Conservation (phyloP, 2,888 invertebrate genomes). For the Cyrtodaria siliqua region DNA sequence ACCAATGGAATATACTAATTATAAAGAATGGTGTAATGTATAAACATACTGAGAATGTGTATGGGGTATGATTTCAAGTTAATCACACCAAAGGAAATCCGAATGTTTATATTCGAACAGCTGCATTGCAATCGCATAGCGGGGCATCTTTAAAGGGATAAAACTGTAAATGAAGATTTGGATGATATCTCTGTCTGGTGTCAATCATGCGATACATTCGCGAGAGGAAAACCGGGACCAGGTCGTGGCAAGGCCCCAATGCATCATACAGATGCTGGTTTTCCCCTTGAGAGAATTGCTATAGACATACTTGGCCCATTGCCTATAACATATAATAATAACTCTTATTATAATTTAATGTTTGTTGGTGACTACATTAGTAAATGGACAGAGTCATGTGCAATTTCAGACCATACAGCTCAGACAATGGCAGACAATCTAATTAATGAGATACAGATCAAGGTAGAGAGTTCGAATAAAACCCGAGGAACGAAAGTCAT, state of each 20-base stretch:
- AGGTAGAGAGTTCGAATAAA: slow-evolving; percentile 63
- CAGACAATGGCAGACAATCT: slow-evolving; percentile 57
- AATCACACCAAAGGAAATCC: too few relatives aligned
- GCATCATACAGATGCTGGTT: too few relatives aligned
- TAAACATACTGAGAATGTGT: neutral
- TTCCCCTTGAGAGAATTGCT: too few relatives aligned
- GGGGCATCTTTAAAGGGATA: slow-evolving; percentile 57
- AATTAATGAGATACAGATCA: slow-evolving; percentile 56
- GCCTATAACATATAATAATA: slow-evolving; percentile 1
- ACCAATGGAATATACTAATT: too few relatives aligned
- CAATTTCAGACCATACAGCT: slow-evolving; percentile 51
- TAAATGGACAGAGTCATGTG: slow-evolving; percentile 51
- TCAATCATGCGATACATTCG: slow-evolving; percentile 46
- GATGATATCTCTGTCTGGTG: slow-evolving; percentile 49
- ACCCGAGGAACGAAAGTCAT: too few relatives aligned
- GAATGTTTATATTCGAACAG: too few relatives aligned
- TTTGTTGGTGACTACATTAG: slow-evolving; percentile 63
- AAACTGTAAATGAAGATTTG: slow-evolving; percentile 43
- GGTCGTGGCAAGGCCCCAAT: slow-evolving; percentile 18
- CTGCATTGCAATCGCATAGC: too few relatives aligned
- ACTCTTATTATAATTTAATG: slow-evolving; percentile 57
- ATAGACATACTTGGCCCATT: too few relatives aligned
- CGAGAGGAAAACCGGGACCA: slow-evolving; percentile 50
- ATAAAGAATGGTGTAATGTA: neutral
- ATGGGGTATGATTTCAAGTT: too few relatives aligned